A percentile compares a stretch with the other conserved stretches of the same genome.
Conservation (phyloP, 2,113 vertebrate genomes). For the Oxyura jamaicensis region DNA sequence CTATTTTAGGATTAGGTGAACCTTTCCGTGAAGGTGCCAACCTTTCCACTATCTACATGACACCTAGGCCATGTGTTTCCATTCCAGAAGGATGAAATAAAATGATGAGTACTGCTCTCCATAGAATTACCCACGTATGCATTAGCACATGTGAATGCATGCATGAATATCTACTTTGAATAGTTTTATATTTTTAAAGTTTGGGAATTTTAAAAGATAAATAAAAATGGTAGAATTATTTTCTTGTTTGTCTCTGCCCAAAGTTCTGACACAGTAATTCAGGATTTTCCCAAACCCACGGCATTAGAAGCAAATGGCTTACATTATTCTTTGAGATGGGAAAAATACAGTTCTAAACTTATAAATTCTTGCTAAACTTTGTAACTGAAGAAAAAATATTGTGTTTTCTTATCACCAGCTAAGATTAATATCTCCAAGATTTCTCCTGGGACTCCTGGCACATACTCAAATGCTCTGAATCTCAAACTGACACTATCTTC, state of each 20-base stretch:
- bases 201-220: neutral
- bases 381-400: neutral
- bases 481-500: neutral
- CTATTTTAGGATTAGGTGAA: neutral
- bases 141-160: neutral
- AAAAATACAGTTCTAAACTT: neutral
- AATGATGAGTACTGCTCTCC: neutral
- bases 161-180: neutral
- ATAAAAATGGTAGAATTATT: neutral
- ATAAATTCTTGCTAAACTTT: neutral
- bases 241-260: neutral
- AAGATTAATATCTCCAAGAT: neutral
- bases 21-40: neutral
- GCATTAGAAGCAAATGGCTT: neutral
- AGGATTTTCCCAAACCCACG: rapidly evolving
- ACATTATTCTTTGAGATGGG: neutral
- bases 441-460: neutral
- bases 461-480: neutral
- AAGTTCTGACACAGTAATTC: neutral
- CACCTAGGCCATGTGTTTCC: rapidly evolving
- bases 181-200: neutral
- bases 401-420: neutral
- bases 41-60: neutral
- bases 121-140: neutral
- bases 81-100: neutral